Evolutionary conservation across 2,888 invertebrate species (phyloP).

Genomic region (Hydropsyche betteni): DNA sequence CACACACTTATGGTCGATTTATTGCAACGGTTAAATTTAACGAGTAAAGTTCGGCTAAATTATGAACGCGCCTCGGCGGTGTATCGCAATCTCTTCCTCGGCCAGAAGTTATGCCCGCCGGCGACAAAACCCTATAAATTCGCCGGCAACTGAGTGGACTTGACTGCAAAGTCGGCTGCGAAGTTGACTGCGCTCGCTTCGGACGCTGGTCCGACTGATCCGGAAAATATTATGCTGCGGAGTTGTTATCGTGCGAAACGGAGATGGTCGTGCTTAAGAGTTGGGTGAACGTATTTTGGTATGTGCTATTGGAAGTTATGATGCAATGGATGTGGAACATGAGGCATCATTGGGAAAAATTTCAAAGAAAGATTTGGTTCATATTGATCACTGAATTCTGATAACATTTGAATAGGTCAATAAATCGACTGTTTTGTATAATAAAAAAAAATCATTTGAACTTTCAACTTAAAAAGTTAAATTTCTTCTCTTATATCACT

Average conservation of each 20-base stretch:
- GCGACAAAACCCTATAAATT: conserved; percentile 39
- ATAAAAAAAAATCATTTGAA: too few relatives aligned
- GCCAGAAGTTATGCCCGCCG: conserved; percentile 34
- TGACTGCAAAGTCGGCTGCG: conserved; percentile 16
- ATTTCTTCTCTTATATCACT: too few relatives aligned
- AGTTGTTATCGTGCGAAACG: neutral
- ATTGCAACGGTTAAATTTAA: conserved; percentile 50
- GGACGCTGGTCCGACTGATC: neutral
- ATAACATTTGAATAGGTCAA: too few relatives aligned
- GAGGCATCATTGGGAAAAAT: too few relatives aligned
- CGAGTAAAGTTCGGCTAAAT: conserved; percentile 50
- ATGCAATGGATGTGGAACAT: too few relatives aligned
- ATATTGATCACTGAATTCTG: too few relatives aligned
- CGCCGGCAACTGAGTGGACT: conserved; percentile 19
- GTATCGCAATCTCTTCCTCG: conserved; percentile 48
- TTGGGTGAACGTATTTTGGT: too few relatives aligned
- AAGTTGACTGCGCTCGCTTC: neutral
- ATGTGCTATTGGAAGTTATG: too few relatives aligned
- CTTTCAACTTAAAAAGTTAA: too few relatives aligned
- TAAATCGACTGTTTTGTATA: too few relatives aligned
- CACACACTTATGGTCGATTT: conserved; percentile 47
- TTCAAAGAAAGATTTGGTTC: too few relatives aligned
- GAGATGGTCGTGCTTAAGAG: too few relatives aligned
- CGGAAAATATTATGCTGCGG: neutral
- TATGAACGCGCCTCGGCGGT: conserved; percentile 42